Conservation (phyloP, 2,888 invertebrate genomes). For the Pristionchus japonicus region DNA sequence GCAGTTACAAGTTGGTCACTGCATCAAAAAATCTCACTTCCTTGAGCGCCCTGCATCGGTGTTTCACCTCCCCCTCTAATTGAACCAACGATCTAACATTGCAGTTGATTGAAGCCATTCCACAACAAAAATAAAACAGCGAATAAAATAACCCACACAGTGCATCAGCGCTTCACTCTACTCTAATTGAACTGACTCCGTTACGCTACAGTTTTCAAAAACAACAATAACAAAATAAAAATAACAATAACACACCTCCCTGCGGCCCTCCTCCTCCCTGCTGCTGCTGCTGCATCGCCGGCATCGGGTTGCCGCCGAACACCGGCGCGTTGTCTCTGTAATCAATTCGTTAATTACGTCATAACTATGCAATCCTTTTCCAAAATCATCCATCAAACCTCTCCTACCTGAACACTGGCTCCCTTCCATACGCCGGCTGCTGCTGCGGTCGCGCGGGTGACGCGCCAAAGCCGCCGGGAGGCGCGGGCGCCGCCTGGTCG, state of each 20-base stretch:
- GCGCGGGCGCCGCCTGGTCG: not conserved
- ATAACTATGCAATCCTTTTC: not conserved
- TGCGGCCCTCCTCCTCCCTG: no score
- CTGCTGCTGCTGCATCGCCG: no score
- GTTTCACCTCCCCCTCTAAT: no score
- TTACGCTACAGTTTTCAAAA: not conserved
- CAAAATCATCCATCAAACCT: not conserved
- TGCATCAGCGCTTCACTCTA: not conserved
- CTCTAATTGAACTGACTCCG: not conserved
- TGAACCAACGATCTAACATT: no score
- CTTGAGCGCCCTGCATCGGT: no score
- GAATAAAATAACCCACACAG: no score
- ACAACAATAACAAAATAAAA: not conserved
- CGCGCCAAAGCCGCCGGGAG: not conserved
- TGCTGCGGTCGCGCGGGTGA: not conserved
- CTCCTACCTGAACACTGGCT: not conserved
- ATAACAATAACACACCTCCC: not conserved
- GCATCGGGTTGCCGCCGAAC: conserved; percentile 19
- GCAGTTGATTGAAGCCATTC: no score
- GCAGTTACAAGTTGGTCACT: no score
- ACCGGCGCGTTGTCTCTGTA: conserved; percentile 28
- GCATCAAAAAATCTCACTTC: no score
- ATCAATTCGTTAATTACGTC: not conserved
- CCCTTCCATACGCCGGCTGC: not conserved
- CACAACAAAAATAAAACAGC: no score